Evolutionary conservation across 2,113 vertebrate species (phyloP).

Genomic region (Poeciliopsis turrubarensis): DNA sequence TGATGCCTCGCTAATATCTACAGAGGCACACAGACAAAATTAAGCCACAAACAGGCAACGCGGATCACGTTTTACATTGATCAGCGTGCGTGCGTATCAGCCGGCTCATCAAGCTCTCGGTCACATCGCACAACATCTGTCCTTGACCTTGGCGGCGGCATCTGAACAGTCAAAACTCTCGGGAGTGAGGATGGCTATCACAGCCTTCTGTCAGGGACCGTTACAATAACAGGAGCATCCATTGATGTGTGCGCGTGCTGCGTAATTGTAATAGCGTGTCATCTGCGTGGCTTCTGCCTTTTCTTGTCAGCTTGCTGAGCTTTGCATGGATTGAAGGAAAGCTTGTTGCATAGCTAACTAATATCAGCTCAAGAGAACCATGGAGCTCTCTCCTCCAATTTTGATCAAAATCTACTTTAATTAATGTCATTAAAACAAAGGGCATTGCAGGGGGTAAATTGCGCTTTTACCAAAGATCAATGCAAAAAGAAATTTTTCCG

Average conservation of each 20-base stretch:
- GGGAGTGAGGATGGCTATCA: conserved; percentile 13
- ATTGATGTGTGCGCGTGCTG: conserved; percentile 15
- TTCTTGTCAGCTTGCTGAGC: conserved; percentile 11
- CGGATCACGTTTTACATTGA: conserved; percentile 22
- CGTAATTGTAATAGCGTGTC: conserved; percentile 19
- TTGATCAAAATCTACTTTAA: conserved; percentile 49
- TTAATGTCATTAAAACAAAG: conserved; percentile 39
- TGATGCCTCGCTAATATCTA: neutral
- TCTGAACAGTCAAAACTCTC: neutral
- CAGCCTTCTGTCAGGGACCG: conserved; percentile 23
- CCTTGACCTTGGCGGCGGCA: conserved; percentile 55
- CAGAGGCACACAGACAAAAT: conserved; percentile 6
- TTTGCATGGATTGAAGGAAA: too few species aligned
- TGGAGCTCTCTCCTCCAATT: neutral
- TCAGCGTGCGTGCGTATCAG: conserved; percentile 6
- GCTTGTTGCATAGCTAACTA: neutral
- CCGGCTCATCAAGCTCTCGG: conserved; percentile 4
- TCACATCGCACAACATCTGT: conserved; percentile 40
- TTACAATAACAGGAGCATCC: conserved; percentile 26
- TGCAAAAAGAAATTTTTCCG: conserved; percentile 38
- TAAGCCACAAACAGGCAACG: conserved; percentile 9
- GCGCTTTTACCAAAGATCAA: conserved; percentile 50
- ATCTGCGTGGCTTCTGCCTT: conserved; percentile 7
- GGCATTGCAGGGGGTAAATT: conserved; percentile 43
- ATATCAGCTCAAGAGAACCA: conserved; percentile 22